Evolutionary conservation across 2,888 invertebrate species (phyloP).

Genomic region (Scelioninae gen. 2): DNA sequence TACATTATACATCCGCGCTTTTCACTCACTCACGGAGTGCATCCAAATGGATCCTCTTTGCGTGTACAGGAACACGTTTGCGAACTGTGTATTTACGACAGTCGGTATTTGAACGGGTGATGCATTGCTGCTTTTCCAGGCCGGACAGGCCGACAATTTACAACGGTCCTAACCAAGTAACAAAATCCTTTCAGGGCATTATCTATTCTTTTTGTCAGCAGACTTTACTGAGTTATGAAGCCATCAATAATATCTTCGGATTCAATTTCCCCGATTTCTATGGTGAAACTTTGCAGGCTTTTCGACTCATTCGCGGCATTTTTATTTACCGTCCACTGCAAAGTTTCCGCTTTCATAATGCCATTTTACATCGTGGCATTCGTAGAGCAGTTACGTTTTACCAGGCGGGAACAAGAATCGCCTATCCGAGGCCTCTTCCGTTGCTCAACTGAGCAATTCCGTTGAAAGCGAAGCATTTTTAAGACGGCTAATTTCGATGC

Average conservation of each 20-base stretch:
- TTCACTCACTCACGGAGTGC: constrained; percentile 52
- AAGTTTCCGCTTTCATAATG: no score
- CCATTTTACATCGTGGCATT: no score
- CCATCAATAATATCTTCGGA: constrained; percentile 24
- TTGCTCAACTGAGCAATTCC: no score
- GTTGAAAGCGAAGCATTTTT: no score
- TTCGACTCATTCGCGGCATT: no score
- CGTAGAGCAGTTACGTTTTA: no score
- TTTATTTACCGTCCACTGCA: no score
- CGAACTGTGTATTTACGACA: constrained; percentile 58
- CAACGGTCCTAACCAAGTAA: constrained; percentile 41
- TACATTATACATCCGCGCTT: constrained; percentile 60
- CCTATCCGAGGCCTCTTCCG: no score
- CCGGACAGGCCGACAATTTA: constrained; percentile 53
- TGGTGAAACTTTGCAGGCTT: no score
- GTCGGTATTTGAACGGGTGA: constrained; percentile 58
- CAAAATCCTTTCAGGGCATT: constrained; percentile 42
- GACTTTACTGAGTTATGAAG: constrained; percentile 26
- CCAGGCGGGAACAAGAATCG: no score
- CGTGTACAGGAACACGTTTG: constrained; percentile 53
- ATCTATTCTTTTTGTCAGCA: constrained; percentile 53
- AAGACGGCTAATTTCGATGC: no score
- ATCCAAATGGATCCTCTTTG: constrained; percentile 54
- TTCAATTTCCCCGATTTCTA: no score
- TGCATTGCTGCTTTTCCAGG: constrained; percentile 56